Conservation (phyloP, 2,888 invertebrate species). For the Lepidocyrtoides sp. region DNA sequence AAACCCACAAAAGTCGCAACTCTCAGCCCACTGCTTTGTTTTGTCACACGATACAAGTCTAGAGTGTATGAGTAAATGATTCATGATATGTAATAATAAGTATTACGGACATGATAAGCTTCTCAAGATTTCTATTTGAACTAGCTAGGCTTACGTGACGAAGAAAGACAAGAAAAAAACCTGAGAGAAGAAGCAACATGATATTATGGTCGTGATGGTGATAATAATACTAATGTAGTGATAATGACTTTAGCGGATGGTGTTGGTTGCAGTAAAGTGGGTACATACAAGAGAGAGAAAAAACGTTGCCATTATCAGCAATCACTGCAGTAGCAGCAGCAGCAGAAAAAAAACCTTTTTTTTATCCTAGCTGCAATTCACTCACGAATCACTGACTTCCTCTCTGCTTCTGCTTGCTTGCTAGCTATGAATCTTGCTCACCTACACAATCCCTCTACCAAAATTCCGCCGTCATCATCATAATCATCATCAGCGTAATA, state of each 20-base stretch:
- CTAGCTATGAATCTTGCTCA: slow-evolving; percentile 17
- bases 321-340: slow-evolving; percentile 10
- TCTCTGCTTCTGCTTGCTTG: not conserved
- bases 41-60: no score
- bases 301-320: slow-evolving; percentile 34
- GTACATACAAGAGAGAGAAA: not conserved
- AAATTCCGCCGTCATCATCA: not conserved
- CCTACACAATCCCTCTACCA: not conserved
- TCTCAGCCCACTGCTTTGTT: no score
- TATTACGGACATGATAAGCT: not conserved
- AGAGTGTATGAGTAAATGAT: no score
- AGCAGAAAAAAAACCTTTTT: slow-evolving; percentile 46
- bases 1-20: no score
- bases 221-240: slow-evolving; percentile 46
- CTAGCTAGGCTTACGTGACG: slow-evolving; percentile 11
- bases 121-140: not conserved
- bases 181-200: not conserved
- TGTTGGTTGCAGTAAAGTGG: not conserved
- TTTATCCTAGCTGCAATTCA: slow-evolving; percentile 49
- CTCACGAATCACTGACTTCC: slow-evolving; percentile 72
- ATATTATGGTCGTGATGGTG: slow-evolving; percentile 12
- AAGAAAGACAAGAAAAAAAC: slow-evolving; percentile 11
- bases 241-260: slow-evolving; percentile 31
- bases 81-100: not conserved
- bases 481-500: not conserved